Evolutionary conservation across 1,140 invertebrate species (phyloP).

Genomic region (Diabrotica virgifera): DNA sequence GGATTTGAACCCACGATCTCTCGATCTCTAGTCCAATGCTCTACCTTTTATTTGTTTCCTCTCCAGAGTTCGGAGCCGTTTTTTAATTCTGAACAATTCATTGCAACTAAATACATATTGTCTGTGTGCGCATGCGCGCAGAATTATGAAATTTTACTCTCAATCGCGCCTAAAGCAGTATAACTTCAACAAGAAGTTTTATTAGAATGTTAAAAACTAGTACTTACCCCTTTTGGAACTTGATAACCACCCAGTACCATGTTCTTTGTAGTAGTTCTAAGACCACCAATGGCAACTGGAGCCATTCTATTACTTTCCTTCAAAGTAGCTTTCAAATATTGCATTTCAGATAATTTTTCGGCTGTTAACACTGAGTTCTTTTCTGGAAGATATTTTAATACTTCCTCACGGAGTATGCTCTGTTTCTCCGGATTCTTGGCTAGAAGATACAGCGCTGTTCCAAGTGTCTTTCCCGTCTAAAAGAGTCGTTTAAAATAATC

Average conservation of each 20-base stretch:
- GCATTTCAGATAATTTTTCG: conserved; percentile 54
- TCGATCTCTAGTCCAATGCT: no score
- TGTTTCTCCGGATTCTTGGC: conserved; percentile 28
- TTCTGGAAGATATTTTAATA: conserved; percentile 27
- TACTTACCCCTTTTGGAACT: conserved; percentile 60
- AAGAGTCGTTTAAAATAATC: background rate
- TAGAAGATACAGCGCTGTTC: conserved; percentile 33
- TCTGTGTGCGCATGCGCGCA: no score
- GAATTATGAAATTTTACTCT: no score
- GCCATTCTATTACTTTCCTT: conserved; percentile 61
- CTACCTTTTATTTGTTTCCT: no score
- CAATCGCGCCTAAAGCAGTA: no score
- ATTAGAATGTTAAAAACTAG: background rate
- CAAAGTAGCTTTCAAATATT: conserved; percentile 63
- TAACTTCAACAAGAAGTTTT: no score
- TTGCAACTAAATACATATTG: no score
- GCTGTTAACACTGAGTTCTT: conserved; percentile 36
- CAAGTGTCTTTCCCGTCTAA: conserved; percentile 36
- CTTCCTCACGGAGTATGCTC: conserved; percentile 27
- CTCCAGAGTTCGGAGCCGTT: no score
- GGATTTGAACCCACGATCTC: no score
- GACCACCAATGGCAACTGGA: conserved; percentile 53
- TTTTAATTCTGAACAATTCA: no score
- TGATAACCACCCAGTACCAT: conserved; percentile 57
- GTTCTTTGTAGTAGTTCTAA: conserved; percentile 53